A percentile compares a stretch with the other conserved stretches of the same genome.
Evolutionary conservation across 2,888 invertebrate genomes (phyloP).

Genomic region (Andricus quercusramuli): DNA sequence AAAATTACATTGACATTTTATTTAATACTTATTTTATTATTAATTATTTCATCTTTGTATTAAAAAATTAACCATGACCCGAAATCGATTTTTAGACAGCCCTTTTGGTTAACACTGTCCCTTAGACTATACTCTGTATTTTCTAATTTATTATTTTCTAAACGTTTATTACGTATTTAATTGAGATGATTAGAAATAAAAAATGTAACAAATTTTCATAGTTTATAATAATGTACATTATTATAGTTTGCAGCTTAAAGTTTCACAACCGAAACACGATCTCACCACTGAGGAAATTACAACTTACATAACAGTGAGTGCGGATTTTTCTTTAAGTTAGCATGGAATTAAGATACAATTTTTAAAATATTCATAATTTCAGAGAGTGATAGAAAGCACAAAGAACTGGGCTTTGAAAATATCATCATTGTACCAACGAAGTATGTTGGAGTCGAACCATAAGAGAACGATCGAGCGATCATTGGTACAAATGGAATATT

Average conservation of each 20-base stretch:
- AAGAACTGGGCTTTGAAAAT: constrained; percentile 86
- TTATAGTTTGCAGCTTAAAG: constrained; percentile 85
- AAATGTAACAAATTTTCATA: constrained; percentile 70
- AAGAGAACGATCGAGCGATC: constrained; percentile 93
- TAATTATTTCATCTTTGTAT: too few relatives aligned
- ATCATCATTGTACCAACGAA: constrained; percentile 87
- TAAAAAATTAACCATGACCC: too few relatives aligned
- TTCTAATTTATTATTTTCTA: constrained; percentile 33
- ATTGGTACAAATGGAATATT: constrained; percentile 91
- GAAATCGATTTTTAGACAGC: too few relatives aligned
- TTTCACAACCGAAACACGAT: constrained; percentile 89
- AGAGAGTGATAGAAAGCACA: constrained; percentile 76
- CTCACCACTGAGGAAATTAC: constrained; percentile 90
- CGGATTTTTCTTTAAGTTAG: background rate
- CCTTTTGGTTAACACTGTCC: too few relatives aligned
- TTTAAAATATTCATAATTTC: constrained; percentile 35
- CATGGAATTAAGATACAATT: background rate
- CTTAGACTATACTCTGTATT: background rate
- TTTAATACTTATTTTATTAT: too few relatives aligned
- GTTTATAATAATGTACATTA: constrained; percentile 77
- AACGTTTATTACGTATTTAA: background rate
- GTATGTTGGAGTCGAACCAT: constrained; percentile 87
- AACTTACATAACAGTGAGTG: constrained; percentile 84
- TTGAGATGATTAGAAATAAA: background rate
- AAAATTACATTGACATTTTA: too few relatives aligned